Conservation (phyloP, 2,113 vertebrate genomes). For the Corydoras maculifer region DNA sequence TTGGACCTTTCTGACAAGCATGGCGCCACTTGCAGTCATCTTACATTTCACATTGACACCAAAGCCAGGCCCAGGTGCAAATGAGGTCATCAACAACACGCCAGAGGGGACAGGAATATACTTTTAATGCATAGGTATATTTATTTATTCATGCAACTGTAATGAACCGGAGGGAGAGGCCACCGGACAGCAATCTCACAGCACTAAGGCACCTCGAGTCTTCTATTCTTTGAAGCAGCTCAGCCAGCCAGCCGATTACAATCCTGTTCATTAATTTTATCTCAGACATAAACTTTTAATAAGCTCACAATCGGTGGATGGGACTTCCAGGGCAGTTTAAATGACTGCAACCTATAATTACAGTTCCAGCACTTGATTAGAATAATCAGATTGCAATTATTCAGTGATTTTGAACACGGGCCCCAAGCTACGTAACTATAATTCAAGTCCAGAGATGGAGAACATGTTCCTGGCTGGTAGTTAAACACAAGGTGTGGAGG, state of each 20-base stretch:
- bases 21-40: conserved; percentile 65
- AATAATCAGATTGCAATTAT: conserved; percentile 99
- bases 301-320: conserved; percentile 83
- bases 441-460: conserved; percentile 94
- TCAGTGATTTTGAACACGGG: conserved; percentile 98
- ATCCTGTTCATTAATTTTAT: conserved; percentile 98
- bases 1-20: conserved; percentile 64
- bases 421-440: conserved; percentile 98
- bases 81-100: conserved; percentile 54
- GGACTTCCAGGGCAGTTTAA: conserved; percentile 92
- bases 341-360: conserved; percentile 99
- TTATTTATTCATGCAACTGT: conserved; percentile 9
- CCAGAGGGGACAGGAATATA: conserved; percentile 5
- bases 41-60: conserved; percentile 65
- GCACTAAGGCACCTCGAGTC: conserved; percentile 11
- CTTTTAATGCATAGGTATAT: conserved; percentile 13
- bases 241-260: conserved; percentile 76
- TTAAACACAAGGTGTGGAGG: conserved; percentile 77
- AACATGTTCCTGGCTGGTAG: conserved; percentile 95
- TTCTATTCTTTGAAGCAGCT: conserved; percentile 51
- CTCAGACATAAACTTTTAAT: conserved; percentile 99
- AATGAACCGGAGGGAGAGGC: conserved; percentile 1
- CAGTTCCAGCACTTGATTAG: conserved; percentile 98
- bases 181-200: not conserved
- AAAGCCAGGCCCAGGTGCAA: conserved; percentile 60